These are phyloP conservation scores for Trinectes maculatus DNA, from an alignment of 2,113 vertebrate genomes.

Conservation along the genomic window DNA sequence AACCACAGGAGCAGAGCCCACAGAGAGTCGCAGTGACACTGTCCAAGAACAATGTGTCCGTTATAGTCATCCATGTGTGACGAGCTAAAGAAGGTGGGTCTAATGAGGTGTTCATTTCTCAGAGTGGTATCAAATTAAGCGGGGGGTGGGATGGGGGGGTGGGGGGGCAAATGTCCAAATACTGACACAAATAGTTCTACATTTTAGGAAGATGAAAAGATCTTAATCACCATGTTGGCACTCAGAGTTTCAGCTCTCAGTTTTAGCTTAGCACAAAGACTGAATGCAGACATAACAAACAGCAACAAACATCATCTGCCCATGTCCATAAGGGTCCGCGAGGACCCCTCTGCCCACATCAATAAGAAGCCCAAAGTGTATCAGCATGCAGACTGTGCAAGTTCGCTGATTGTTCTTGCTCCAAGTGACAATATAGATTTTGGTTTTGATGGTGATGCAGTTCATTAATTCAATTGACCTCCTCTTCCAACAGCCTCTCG, in stretches of 20 bases:
- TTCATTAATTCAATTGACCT: too few relatives aligned
- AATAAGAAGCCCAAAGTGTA: too few relatives aligned
- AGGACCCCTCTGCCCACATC: too few relatives aligned
- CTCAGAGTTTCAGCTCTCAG: background rate
- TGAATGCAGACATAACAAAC: background rate
- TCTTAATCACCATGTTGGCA: background rate
- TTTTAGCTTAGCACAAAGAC: background rate
- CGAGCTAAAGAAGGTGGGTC: conserved; percentile 35
- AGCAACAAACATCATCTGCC: too few relatives aligned
- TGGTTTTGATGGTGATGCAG: too few relatives aligned
- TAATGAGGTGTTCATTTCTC: conserved; percentile 51
- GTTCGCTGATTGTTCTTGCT: too few relatives aligned
- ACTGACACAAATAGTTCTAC: background rate
- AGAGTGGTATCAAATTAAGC: conserved; percentile 18
- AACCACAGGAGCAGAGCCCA: conserved; percentile 67
- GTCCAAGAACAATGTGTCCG: conserved; percentile 68
- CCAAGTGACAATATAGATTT: too few relatives aligned
- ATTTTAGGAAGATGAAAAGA: conserved; percentile 6
- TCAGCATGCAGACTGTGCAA: too few relatives aligned
- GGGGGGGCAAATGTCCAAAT: conserved; percentile 16
- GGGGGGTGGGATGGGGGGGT: too few relatives aligned
- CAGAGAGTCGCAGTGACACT: conserved; percentile 67
- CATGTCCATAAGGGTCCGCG: too few relatives aligned
- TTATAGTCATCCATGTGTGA: conserved; percentile 64
- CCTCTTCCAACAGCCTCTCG: too few relatives aligned